Conservation (phyloP, 1,140 invertebrate species). For the Sarcophaga bullata region DNA sequence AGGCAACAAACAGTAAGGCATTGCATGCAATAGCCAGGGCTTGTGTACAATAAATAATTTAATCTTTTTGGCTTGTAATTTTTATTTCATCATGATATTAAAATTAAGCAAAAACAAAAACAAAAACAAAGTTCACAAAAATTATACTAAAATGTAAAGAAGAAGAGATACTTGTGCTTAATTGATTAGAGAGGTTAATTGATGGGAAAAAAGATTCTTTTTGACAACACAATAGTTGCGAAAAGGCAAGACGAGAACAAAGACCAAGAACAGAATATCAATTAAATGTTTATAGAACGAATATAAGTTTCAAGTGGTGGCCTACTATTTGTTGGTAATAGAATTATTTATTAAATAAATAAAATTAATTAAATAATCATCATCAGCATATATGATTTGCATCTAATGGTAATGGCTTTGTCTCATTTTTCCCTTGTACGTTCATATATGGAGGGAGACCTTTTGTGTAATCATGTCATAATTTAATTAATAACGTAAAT, state of each 20-base stretch:
- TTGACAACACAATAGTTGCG: not conserved
- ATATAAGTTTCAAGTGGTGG: too few relatives aligned
- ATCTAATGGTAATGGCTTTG: too few relatives aligned
- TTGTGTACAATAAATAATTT: not conserved
- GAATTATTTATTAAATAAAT: not conserved
- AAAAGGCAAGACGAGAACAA: too few relatives aligned
- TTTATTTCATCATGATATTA: constrained; percentile 4
- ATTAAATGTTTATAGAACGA: too few relatives aligned
- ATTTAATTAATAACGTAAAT: too few relatives aligned
- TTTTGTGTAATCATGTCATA: not conserved
- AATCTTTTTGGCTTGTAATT: constrained; percentile 1
- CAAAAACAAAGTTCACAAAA: too few relatives aligned
- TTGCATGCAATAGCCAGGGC: too few relatives aligned
- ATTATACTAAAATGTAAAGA: not conserved
- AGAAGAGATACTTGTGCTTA: not conserved
- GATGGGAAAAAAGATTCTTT: constrained; percentile 19
- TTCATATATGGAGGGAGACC: not conserved
- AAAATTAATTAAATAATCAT: constrained; percentile 10
- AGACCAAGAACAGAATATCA: too few relatives aligned
- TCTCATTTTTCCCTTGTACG: not conserved
- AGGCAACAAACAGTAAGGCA: too few relatives aligned
- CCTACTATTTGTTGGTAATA: not conserved
- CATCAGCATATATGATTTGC: not conserved
- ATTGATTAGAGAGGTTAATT: constrained; percentile 26
- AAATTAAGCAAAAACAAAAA: not conserved